Base-by-base conservation (phyloP, 2,113 vertebrate species). In the Petromus typicus region DNA sequence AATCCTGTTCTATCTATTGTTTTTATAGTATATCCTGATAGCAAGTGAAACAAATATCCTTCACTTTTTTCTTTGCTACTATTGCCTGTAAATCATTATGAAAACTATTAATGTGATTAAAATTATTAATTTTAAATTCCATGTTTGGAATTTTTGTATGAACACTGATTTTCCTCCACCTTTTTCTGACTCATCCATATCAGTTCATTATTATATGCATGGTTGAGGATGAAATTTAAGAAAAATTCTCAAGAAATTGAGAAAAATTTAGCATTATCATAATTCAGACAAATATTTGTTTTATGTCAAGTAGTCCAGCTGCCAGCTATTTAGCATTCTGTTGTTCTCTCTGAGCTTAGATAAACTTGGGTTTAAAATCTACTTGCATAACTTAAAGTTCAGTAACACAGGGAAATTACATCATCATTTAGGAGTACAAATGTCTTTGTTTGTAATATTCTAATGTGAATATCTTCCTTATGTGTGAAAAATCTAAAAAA, bases 21-120 rank as follows among this genome's bases (percentile, higher is more conserved):
- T n/a, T 78, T 25, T 6, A 22, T 75, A 8, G 84, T 67, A 40
- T 84, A 84, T 84, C 40, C 73, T 93, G 56, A 63, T 63, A 11
- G n/a, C 9, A 45, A 88, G 30, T 63, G n/a, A 64, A 9, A 2
- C 9, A 86, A 89, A 81, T 61, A 59, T 66, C 6, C 3, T 92
- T 86, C 81, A 34, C 37, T 61, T 80, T 85, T 12, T 63, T 67
- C 32, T 66, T 80, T 84, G 7, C n/a, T 66, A 8, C 43, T 37
- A 45, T 61, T 66, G 0, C 56, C 59, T 85, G 20, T 13, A 85
- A n/a, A 5, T 89, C 18, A 78, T 95, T 71, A 81, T 86, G 37
- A 27, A 90, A 88, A 73, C 67, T 8, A 57, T 71, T 88, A 90
- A 89, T 37, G 59, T 89, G 12, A 71, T 71, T 79, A 67, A 92